Base-by-base conservation (phyloP, 2,888 invertebrate species). In the Latrodectus hesperus region DNA sequence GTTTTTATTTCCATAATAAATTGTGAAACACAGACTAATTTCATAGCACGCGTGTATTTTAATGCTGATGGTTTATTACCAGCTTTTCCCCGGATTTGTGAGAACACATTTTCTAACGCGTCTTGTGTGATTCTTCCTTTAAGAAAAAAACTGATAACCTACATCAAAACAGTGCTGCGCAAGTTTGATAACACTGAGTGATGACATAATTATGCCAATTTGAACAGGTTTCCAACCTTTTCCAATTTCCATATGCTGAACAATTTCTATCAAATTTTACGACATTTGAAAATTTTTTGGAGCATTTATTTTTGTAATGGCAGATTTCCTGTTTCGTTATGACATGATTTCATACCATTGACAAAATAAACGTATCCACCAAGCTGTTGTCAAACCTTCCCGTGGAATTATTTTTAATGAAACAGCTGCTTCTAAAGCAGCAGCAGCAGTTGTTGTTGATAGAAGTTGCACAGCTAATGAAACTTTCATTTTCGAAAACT, bases 71-170 rank as follows among this genome's bases (percentile, higher is more conserved):
- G 74, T 55, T 74, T 74, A 14, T 16, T 74, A n/a, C 17, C 74
- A 10, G 74, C 17, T n/a, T 74, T 74, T 53, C 60, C 9, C 0
- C 74, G 4, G 10, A 74, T 10, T 17, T n/a, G 74, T n/a, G 74
- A 74, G 26, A 74, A 74, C 9, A 14, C 74, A 53, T 74, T 74
- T 52, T 74, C 74, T 16, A 74, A n/a, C 4, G 53, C 74, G 53
- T 74, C 74, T 60, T 74, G 74, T 9, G 74, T 74, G 12, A 52
- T 26, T 53, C 74, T 53, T n/a, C 53, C 55, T 12, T 53, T 5
- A 11, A 74, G 26, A 55, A 74, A 74, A 11, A 74, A 74, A 16
- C n/a, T 22, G 22, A 2, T 9, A 26, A 38, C 17, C 72, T 49
- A 22, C 22, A 22, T 22, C 22, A 22, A 22, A 22, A 22, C 22